Evolutionary conservation across 1,140 invertebrate genomes (phyloP), one percentile per base, ranked within the genome.

Genomic region (Zaprionus vittiger): DNA sequence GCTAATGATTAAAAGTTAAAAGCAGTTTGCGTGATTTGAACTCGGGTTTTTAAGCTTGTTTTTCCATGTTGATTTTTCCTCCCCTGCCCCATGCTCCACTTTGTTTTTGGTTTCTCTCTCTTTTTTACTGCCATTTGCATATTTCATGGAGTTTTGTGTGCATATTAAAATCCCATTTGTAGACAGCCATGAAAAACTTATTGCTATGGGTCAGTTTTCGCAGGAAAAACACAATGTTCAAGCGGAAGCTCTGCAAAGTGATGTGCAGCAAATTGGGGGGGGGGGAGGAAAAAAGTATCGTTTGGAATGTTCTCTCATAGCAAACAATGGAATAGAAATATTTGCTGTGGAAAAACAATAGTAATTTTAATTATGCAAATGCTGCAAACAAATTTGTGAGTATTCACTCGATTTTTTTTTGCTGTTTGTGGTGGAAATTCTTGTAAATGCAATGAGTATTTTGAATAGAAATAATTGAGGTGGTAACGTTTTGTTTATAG

Each of bases 151-250:
- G n/a, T 59, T 24, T 59, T 67, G 59, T 59, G 34, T 70, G 68
- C 73, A 76, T 76, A 76, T 65, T 76, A 71, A 76, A 76, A 71
- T 54, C 37, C 44, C 69, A 76, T 72, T 70, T 74, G 67, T 31
- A 59, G 20, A 64, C 24, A 31, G 73, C 59, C 20, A 57, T 67
- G 59, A 73, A 60, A 73, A 73, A 73, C 66, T 70, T 69, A 73
- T 78, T 69, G 57, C 64, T 78, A 22, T 62, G 61, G 56, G 73
- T 64, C 67, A 75, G 52, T 56, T 72, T 76, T 31, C 15, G 47
- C 47, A 22, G 38, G 38, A 34, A 34, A 34, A 34, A 34, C 9
- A 34, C 9, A 34, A 34, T 1, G 31, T 34, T 34, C 0, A 34
- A 34, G 31, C 9, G 31, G 31, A 34, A 34, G 9, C 31, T 11